phyloP scores from a whole-genome alignment of 2,113 vertebrate species.

The Notarius quadriscutis region DNA sequence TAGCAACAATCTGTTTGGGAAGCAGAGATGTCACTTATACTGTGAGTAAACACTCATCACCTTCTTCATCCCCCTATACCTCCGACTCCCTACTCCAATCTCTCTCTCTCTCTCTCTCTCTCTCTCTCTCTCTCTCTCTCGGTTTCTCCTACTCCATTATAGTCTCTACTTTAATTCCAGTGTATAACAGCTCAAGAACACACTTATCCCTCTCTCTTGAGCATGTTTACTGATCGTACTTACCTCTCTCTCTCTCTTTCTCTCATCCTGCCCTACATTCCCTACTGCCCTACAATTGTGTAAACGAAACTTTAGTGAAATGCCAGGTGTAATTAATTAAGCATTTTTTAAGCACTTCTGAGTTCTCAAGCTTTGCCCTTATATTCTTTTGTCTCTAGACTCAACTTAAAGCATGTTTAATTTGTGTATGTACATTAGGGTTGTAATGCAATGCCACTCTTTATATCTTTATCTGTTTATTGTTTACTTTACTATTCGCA shows the following conservation, averaged over 20 bases:
- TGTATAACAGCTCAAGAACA: conserved; percentile 52
- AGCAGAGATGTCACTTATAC: conserved; percentile 75
- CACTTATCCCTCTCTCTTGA: conserved; percentile 55
- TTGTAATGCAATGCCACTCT: no score
- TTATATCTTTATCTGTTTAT: no score
- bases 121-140: not conserved
- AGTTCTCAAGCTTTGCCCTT: not conserved
- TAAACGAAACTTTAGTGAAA: conserved; percentile 29
- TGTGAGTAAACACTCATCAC: conserved; percentile 75
- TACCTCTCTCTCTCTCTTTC: conserved; percentile 28
- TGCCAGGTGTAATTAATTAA: conserved; percentile 64
- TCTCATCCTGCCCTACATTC: conserved; percentile 28
- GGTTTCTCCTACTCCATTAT: conserved; percentile 63
- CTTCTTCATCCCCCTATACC: conserved; percentile 42
- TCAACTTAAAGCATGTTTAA: not conserved
- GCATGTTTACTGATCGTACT: conserved; percentile 48
- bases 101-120: not conserved
- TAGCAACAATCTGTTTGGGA: conserved; percentile 73
- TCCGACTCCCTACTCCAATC: conserved; percentile 5
- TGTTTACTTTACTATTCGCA: no score
- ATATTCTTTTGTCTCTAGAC: not conserved
- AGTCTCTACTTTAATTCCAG: conserved; percentile 7
- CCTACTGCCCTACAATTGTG: conserved; percentile 14
- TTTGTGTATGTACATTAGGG: not conserved
- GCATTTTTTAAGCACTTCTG: conserved; percentile 42